Percentiles rank a stretch among this genome's conserved stretches.
Evolutionary conservation across 2,797 vertebrate genomes (phyloP).

Genomic region (Varecia variegata): DNA sequence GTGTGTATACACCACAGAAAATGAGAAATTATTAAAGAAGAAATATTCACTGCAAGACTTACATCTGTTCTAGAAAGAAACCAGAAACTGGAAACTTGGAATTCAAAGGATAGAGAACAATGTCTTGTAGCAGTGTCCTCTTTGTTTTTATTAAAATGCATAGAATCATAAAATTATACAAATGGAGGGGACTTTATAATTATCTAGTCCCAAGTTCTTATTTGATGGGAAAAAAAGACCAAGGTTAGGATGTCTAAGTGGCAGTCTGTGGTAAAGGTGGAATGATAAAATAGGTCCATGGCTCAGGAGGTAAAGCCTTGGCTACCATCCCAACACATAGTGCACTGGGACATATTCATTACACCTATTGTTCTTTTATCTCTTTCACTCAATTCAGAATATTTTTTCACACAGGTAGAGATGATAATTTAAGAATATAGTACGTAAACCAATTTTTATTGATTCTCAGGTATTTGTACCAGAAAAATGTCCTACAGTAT

Average conservation of each 20-base stretch:
- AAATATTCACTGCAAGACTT: conserved; percentile 5
- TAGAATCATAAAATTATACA: not conserved
- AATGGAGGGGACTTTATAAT: not conserved
- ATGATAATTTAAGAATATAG: not conserved
- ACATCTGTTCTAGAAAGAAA: not conserved
- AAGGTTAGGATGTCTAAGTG: not conserved
- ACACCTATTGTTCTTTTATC: not conserved
- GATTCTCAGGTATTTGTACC: not conserved
- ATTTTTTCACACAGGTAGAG: not conserved
- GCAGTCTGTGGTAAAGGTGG: not conserved
- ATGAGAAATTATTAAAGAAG: not conserved
- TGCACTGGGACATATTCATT: not conserved
- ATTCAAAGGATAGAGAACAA: not conserved
- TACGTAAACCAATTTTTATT: conserved; percentile 45
- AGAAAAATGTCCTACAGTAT: conserved; percentile 1
- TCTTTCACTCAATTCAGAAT: conserved; percentile 16
- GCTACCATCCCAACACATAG: not conserved
- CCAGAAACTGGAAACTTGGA: not conserved
- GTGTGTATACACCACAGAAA: not conserved
- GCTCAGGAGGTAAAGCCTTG: not conserved
- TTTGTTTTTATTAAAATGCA: not conserved
- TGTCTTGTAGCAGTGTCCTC: not conserved
- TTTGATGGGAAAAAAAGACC: not conserved
- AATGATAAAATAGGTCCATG: not conserved
- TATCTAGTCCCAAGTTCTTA: not conserved